Evolutionary conservation across 2,113 vertebrate species (phyloP), one percentile per base, ranked within the genome.

Genomic region (Corythornis madagascariensis): DNA sequence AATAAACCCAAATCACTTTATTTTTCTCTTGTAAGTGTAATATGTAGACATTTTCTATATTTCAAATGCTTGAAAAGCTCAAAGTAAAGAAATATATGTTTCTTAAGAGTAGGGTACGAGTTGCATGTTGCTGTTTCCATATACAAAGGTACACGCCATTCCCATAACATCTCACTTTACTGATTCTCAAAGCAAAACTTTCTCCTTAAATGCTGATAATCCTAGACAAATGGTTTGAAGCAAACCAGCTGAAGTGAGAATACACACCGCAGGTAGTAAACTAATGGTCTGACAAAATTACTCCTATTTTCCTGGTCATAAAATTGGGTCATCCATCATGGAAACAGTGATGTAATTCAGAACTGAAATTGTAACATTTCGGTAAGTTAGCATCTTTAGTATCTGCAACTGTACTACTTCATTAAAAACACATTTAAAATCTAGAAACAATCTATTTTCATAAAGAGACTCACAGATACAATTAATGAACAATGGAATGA

Each of bases 261-360:
- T 55, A 63, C 33, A 84, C 63, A 76, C 10, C 15, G 35, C 50
- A 95, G 66, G 59, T 63, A 88, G 45, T 72, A 83, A 91, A 88
- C 86, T 63, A 92, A 83, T 25, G 33, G 43, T 70, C 88, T 89
- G 72, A 89, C 18, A 92, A 91, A 96, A 88, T 60, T 50, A 40
- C 18, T 92, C 13, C 18, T 80, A 6, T 74, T 93, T 93, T 88
- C 45, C 61, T 72, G 40, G 60, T 21, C 29, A 53, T 40, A 83
- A 88, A 85, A 91, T 17, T 60, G 33, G 59, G 53, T 73, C 70
- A 90, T 69, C 11, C 63, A 74, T 80, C 57, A 86, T 4, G 11
- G 86, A 91, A 81, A 80, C 4, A 65, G 13, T 69, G 40, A 90
- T 38, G 24, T 21, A 88, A 91, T 42, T 74, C 31, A 79, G 50